Evolutionary conservation across 2,113 vertebrate species (phyloP).

Genomic region (Scomber colias): DNA sequence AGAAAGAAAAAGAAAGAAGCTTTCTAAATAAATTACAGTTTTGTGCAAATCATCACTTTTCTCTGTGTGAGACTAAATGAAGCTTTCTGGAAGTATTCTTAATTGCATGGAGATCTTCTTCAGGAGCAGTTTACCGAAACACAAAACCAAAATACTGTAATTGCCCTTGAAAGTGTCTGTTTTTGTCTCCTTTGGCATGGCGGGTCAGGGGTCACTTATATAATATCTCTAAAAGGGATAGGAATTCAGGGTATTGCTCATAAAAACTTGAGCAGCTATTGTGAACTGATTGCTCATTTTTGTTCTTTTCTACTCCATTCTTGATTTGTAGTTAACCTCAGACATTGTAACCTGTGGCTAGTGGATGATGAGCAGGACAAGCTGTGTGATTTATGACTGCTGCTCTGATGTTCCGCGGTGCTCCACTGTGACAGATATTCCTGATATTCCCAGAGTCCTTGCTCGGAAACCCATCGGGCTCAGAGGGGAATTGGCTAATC

Average conservation of each 20-base stretch:
- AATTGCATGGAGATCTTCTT: too few relatives aligned
- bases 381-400: slow-evolving; percentile 73
- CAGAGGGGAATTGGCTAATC: slow-evolving; percentile 54
- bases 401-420: slow-evolving; percentile 60
- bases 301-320: neutral
- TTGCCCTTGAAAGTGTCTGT: neutral
- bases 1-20: too few relatives aligned
- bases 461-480: slow-evolving; percentile 61
- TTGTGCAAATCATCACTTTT: neutral
- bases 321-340: slow-evolving; percentile 37
- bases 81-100: neutral
- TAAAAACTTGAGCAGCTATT: neutral
- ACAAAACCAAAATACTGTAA: neutral
- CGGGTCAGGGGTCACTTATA: slow-evolving; percentile 15
- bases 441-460: slow-evolving; percentile 75
- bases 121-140: neutral
- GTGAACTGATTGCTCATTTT: neutral
- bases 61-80: neutral
- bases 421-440: slow-evolving; percentile 71
- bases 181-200: neutral
- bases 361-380: slow-evolving; percentile 58
- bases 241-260: neutral
- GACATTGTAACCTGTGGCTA: slow-evolving; percentile 51
- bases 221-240: neutral
- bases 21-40: neutral